A percentile compares a stretch with the other conserved stretches of the same genome.
Conservation (phyloP, 2,113 vertebrate species). For the Coracopsis vasa region DNA sequence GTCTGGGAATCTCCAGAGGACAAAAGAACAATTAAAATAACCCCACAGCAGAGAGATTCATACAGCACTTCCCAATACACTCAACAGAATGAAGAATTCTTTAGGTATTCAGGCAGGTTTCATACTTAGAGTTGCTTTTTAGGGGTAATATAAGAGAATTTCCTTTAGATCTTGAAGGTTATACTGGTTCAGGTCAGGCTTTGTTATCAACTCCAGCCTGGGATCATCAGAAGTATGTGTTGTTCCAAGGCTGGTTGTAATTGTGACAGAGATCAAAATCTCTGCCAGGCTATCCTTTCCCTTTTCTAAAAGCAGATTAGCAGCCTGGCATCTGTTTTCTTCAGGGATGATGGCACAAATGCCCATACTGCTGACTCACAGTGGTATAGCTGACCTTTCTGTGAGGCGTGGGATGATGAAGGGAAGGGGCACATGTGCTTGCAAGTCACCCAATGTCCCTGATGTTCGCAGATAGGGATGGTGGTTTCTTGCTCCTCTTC, state of each 20-base stretch:
- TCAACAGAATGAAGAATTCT: neutral
- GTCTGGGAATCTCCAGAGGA: too few relatives aligned
- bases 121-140: neutral
- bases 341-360: neutral
- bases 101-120: neutral
- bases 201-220: neutral
- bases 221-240: neutral
- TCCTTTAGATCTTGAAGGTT: neutral
- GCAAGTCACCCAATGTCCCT: neutral
- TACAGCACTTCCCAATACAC: too few relatives aligned
- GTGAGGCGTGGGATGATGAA: neutral
- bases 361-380: neutral
- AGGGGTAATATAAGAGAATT: neutral
- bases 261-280: neutral
- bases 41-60: too few relatives aligned
- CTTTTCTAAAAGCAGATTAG: slow-evolving; percentile 20
- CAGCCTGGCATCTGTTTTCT: slow-evolving; percentile 12
- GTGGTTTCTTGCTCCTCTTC: neutral
- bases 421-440: neutral
- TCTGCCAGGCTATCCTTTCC: neutral
- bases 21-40: too few relatives aligned
- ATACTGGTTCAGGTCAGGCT: neutral
- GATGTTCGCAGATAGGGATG: neutral
- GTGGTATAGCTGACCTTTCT: neutral
- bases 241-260: neutral